Evolutionary conservation across 2,888 invertebrate genomes (phyloP).

Genomic region (Elmis aenea): DNA sequence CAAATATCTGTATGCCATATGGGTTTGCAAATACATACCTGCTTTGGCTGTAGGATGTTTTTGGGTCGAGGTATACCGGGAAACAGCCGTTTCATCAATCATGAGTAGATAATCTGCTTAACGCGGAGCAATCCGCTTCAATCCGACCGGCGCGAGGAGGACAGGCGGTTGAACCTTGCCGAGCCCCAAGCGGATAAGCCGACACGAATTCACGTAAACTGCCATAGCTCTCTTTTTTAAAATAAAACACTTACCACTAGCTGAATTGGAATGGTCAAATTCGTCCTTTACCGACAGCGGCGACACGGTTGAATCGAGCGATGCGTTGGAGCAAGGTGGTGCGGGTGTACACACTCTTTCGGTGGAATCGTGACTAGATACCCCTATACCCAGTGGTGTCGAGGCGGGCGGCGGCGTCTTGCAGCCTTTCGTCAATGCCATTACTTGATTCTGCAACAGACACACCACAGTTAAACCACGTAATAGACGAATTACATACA

Average conservation of each 20-base stretch:
- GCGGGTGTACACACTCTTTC: constrained; percentile 48
- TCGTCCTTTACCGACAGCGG: constrained; percentile 62
- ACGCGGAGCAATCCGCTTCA: constrained; percentile 50
- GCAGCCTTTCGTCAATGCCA: constrained; percentile 57
- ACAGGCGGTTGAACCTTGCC: constrained; percentile 25
- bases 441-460: constrained; percentile 58
- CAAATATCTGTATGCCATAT: constrained; percentile 33
- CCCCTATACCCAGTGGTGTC: constrained; percentile 34
- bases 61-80: constrained; percentile 40
- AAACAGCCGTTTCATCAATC: constrained; percentile 54
- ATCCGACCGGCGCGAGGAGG: constrained; percentile 35
- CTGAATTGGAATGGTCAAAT: constrained; percentile 58
- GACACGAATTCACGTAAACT: constrained; percentile 4
- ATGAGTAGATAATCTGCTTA: constrained; percentile 62
- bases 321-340: constrained; percentile 44
- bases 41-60: constrained; percentile 38
- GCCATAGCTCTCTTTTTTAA: no score
- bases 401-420: constrained; percentile 43
- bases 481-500: constrained; percentile 24
- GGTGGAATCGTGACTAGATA: constrained; percentile 49
- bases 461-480: constrained; percentile 16
- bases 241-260: constrained; percentile 53
- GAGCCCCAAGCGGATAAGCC: constrained; percentile 28
- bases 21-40: constrained; percentile 30
- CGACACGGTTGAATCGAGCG: constrained; percentile 48